Evolutionary conservation across 2,888 invertebrate species (phyloP).

Genomic region (Brachyopa scutellaris): DNA sequence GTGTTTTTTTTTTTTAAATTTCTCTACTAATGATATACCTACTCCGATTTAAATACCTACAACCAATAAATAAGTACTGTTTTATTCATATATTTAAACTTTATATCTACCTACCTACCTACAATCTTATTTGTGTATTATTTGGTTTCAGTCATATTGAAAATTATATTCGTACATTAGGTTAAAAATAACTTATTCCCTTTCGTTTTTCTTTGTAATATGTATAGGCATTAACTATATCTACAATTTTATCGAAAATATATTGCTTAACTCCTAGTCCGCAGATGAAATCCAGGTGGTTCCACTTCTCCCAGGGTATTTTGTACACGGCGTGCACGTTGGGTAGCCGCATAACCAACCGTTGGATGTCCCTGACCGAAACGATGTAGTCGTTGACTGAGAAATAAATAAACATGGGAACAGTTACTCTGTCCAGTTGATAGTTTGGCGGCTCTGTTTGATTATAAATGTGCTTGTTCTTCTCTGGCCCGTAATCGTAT

Average conservation of each 20-base stretch:
- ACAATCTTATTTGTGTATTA: too few species aligned
- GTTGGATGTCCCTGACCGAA: slow-evolving; percentile 79
- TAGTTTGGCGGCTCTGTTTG: slow-evolving; percentile 79
- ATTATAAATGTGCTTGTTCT: slow-evolving; percentile 78
- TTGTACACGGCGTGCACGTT: slow-evolving; percentile 78
- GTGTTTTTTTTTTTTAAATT: too few species aligned
- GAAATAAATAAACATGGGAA: slow-evolving; percentile 79
- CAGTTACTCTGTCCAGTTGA: slow-evolving; percentile 76
- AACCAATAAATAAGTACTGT: too few species aligned
- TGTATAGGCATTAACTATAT: slow-evolving; percentile 78
- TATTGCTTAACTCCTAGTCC: slow-evolving; percentile 79
- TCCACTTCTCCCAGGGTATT: slow-evolving; percentile 80
- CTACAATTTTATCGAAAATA: slow-evolving; percentile 79
- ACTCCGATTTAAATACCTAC: too few species aligned
- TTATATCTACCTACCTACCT: too few species aligned
- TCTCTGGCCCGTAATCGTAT: slow-evolving; percentile 78
- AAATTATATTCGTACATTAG: slow-evolving; percentile 1
- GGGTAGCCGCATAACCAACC: slow-evolving; percentile 76
- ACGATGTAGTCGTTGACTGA: slow-evolving; percentile 80
- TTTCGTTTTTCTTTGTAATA: slow-evolving; percentile 71
- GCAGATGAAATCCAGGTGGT: slow-evolving; percentile 80
- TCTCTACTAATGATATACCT: too few species aligned
- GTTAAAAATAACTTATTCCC: slow-evolving; percentile 29
- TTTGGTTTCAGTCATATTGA: slow-evolving; percentile 49
- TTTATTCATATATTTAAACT: too few species aligned